Conservation (phyloP, 2,888 invertebrate species). For the Erebia palarica region DNA sequence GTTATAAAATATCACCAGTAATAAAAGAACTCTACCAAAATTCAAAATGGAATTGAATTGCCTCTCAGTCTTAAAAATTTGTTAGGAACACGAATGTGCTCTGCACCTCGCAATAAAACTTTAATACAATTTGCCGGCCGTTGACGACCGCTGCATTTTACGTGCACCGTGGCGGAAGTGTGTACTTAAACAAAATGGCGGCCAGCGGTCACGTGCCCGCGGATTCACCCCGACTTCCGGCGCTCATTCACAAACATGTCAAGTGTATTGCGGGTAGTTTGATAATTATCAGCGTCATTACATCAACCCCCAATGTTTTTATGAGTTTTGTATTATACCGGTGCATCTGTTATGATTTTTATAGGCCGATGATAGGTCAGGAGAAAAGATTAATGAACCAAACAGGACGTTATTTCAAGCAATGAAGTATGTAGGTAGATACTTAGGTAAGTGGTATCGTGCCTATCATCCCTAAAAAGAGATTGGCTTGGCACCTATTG, state of each 20-base stretch:
- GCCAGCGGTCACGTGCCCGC: slow-evolving; percentile 73
- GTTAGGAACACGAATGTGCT: slow-evolving; percentile 43
- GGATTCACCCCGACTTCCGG: slow-evolving; percentile 80
- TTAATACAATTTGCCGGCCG: slow-evolving; percentile 52
- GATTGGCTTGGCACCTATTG: no score
- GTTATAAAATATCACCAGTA: slow-evolving; percentile 17
- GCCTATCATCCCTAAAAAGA: no score
- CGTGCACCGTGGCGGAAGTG: slow-evolving; percentile 67
- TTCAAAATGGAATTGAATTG: slow-evolving; percentile 34
- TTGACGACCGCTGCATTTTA: slow-evolving; percentile 61
- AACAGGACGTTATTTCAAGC: not conserved
- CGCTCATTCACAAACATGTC: slow-evolving; percentile 69
- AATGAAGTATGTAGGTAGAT: not conserved
- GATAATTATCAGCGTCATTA: slow-evolving; percentile 69
- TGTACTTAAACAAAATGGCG: slow-evolving; percentile 78
- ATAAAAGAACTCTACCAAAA: slow-evolving; percentile 32
- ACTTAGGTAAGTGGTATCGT: no score
- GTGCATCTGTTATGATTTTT: slow-evolving; percentile 72
- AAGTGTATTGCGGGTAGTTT: slow-evolving; percentile 75
- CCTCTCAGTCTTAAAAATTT: slow-evolving; percentile 42
- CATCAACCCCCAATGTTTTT: slow-evolving; percentile 60
- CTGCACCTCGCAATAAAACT: slow-evolving; percentile 49
- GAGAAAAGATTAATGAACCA: not conserved
- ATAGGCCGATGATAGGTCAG: slow-evolving; percentile 10
- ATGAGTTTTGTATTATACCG: slow-evolving; percentile 53